Base-by-base conservation (phyloP, 92 coral and sea anemone species). In the Montipora capitata region DNA sequence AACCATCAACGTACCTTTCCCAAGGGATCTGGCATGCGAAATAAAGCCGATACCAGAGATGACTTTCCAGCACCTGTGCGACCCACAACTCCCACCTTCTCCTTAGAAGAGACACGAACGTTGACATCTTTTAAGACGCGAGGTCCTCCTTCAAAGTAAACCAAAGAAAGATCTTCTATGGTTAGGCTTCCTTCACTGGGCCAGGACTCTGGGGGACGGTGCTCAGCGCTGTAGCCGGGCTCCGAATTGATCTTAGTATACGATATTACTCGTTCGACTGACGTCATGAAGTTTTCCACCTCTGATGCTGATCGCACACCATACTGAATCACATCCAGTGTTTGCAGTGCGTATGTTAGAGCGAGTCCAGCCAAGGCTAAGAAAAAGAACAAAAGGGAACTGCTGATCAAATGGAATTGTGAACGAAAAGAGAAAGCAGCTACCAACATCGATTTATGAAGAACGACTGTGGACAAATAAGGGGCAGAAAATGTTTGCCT, bases 301-400 rank as follows among this genome's bases (percentile, higher is more conserved):
- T 79, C 72, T 14, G 84, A 79, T n/a, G 63, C 74, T 3, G 48
- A 11, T 2, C 42, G 61, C 40, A 79, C 65, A 4, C 74, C 84
- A 1, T 65, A 65, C 44, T 79, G 84, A n/a, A 57, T 10, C 4
- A 81, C 15, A 3, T 56, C 68, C 3, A 43, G 10, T 40, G 81
- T 59, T 14, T 77, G 63, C 12, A 65, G 13, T 72, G 92, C 85
- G 14, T 62, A 89, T 58, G 74, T 80, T 11, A 89, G 73, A 2
- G 80, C 56, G 72, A 89, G 35, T 6, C 89, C 92, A 14, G 79
- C 89, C 15, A 84, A 83, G 4, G 85, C 92, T 89, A 82, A 40
- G 67, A 79, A n/a, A 45, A 20, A 20, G 27, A 20, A 20, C 27
- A 20, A 20, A 20, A 20, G 27, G 27, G 27, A 20, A 20, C 27